Conservation (phyloP, 2,113 vertebrate genomes). For the Takifugu bimaculatus region DNA sequence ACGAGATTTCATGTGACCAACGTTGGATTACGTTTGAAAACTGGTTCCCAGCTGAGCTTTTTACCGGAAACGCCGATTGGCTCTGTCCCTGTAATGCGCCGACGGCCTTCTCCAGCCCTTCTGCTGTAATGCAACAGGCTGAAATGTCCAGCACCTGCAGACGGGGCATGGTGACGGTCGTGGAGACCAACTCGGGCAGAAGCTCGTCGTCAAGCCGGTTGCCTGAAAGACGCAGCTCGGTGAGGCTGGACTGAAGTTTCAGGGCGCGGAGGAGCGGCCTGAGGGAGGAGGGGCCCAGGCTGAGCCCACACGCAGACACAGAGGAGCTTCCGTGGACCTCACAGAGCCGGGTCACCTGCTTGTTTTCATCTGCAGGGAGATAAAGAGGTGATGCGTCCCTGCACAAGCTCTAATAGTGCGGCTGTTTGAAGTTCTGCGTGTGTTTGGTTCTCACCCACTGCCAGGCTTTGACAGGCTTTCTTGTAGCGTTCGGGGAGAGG, state of each 20-base stretch:
- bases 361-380: conserved; percentile 73
- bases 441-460: conserved; percentile 71
- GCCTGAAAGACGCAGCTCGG: conserved; percentile 75
- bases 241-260: conserved; percentile 81
- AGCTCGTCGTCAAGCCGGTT: conserved; percentile 74
- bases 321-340: conserved; percentile 71
- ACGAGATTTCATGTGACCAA: too few relatives aligned
- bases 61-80: conserved; percentile 75
- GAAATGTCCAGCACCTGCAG: conserved; percentile 82
- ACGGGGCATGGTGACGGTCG: conserved; percentile 76
- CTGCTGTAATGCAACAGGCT: conserved; percentile 76
- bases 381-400: not conserved
- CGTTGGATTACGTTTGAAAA: not conserved
- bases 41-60: not conserved
- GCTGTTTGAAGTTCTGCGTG: not conserved
- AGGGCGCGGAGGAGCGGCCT: conserved; percentile 80
- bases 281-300: conserved; percentile 68
- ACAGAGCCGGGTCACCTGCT: conserved; percentile 69
- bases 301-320: conserved; percentile 67
- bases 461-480: conserved; percentile 83
- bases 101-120: conserved; percentile 75
- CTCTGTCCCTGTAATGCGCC: conserved; percentile 48
- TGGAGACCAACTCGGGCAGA: conserved; percentile 73
- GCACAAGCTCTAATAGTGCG: not conserved
- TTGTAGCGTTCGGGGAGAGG: conserved; percentile 82